Evolutionary conservation across 2,797 vertebrate genomes (phyloP), one percentile per base, ranked within the genome.

Genomic region (Helarctos malayanus): DNA sequence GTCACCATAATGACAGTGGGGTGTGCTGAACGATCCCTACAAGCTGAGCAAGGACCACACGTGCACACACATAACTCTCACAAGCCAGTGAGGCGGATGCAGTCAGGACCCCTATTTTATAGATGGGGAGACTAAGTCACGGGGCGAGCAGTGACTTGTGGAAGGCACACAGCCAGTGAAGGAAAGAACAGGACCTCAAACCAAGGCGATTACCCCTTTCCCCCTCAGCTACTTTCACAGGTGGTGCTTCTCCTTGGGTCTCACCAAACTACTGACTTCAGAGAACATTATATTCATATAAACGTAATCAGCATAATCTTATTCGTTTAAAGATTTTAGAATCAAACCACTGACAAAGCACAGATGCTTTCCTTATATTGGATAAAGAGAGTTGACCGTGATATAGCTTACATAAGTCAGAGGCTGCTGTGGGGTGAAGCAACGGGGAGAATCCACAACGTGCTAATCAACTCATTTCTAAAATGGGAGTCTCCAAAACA

Each of bases 21-120:
- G 21, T 2, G 2, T 4, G 25, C 0, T 0, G 25, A 15, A n/a
- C 0, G 13, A 3, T 45, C 1, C 54, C 71, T 47, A 12, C 32
- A 0, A 35, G 35, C 54, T 38, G 13, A 35, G 38, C 25, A 1
- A 27, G 61, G 7, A 13, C 35, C 2, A 3, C 2, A 15, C 32
- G 8, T 41, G 41, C 8, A 18, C 61, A 45, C 21, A 10, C 1
- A 32, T 29, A 3, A 7, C 65, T 4, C 19, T 23, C 32, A 52
- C 32, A 8, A 21, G n/a, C 32, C 1, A 8, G 13, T 19, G 38
- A n/a, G 54, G 29, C 1, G 19, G 11, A 38, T 2, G 52, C n/a
- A 18, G n/a, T 41, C 12, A 8, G 87, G 25, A 52, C 27, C 47
- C 80, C 54, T 2, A 1, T 5, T 76, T 27, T 32, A 13, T 0